phyloP scores from a whole-genome alignment of 2,113 vertebrate genomes.

The Amblyornis subalaris region DNA sequence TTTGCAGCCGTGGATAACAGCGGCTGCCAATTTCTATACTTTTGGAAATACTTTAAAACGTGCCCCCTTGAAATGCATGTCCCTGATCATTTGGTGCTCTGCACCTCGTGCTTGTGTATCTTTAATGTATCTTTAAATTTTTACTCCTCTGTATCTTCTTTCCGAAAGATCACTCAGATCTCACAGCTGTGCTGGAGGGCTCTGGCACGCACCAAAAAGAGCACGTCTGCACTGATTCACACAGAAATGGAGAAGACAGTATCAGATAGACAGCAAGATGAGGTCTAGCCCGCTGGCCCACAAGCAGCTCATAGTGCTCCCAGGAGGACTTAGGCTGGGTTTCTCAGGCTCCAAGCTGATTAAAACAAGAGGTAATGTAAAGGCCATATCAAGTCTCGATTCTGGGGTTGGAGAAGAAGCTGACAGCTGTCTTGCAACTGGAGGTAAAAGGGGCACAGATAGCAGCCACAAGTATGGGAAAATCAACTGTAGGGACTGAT shows the following conservation, averaged over 20 bases:
- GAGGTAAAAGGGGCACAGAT: constrained; percentile 48
- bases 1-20: neutral
- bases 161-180: neutral
- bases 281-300: constrained; percentile 59
- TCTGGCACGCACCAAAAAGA: constrained; percentile 48
- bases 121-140: neutral
- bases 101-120: neutral
- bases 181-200: constrained; percentile 55
- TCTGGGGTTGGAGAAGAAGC: constrained; percentile 57
- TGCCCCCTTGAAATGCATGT: neutral
- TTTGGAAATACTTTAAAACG: neutral
- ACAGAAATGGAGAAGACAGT: constrained; percentile 68
- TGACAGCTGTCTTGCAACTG: constrained; percentile 75
- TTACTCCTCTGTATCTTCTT: neutral
- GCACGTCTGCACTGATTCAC: constrained; percentile 55
- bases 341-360: constrained; percentile 75
- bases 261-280: constrained; percentile 70
- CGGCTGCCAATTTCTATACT: neutral
- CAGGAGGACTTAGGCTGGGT: constrained; percentile 59
- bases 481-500: neutral
- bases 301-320: constrained; percentile 61
- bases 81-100: neutral
- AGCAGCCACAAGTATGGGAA: constrained; percentile 40
- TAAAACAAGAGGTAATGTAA: constrained; percentile 70
- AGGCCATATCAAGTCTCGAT: constrained; percentile 68